Base-by-base conservation (phyloP, 2,113 vertebrate genomes). In the Tenebrosternarchus preto region DNA sequence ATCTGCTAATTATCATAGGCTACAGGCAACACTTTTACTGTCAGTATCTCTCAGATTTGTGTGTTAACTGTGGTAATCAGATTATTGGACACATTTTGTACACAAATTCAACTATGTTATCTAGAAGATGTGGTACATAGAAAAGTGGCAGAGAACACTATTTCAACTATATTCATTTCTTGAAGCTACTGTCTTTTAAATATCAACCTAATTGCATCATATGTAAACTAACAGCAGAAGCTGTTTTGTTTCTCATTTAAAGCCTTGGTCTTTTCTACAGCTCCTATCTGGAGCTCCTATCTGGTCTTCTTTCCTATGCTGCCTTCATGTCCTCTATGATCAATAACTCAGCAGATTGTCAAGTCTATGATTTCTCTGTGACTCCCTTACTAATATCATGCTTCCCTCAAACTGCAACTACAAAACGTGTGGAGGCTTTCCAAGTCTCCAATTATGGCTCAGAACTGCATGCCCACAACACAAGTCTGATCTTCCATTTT, bases 1-100 rank as follows among this genome's bases (percentile, higher is more conserved):
- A 90, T 90, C 83, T 86, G 87, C 88, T 93, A 93, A 94, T 93
- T 92, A 82, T 60, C 60, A 70, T 33, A 50, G 43, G 43, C 11
- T 50, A 90, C 85, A 88, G 89, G 89, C 89, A 91, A 91, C 90
- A 89, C 87, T 88, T 86, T 57, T 67, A 69, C 77, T 64, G 24
- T 74, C 46, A 78, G 87, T 85, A 81, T 83, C 90, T 93, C 87
- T 93, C 87, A 88, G 85, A 85, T 85, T 85, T 78, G 73, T 74
- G 73, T 76, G 86, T 88, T 89, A 91, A 92, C 85, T 88, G 82
- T 85, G 85, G 83, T 84, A 76, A 85, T 83, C 80, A 80, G 68
- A 82, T 80, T 33, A 69, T 71, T 78, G 73, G 78, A 84, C 75
- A 71, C 86, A 25, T 43, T 60, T 73, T 69, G 68, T 57, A 53